Percentiles rank a stretch among this genome's conserved stretches.
Conservation (phyloP, 2,888 invertebrate species). For the Drosophila anomalata region DNA sequence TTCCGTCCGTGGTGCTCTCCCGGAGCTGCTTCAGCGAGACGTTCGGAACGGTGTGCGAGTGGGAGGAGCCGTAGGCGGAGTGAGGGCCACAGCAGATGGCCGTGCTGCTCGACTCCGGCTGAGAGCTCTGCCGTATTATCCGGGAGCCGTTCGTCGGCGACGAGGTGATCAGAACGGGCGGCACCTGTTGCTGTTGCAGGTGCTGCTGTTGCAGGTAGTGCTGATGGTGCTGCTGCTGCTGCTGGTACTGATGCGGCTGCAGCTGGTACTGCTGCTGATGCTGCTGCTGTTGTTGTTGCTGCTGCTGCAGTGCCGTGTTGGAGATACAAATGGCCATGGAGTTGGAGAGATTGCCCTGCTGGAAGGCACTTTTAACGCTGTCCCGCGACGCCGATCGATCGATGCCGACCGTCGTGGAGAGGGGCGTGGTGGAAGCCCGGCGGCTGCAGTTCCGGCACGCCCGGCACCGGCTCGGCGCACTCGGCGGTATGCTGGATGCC, state of each 20-base stretch:
- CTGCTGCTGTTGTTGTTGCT: conserved; percentile 50
- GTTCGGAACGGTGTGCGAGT: conserved; percentile 89
- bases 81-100: conserved; percentile 86
- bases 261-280: conserved; percentile 66
- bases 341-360: conserved; percentile 84
- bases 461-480: conserved; percentile 86
- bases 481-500: conserved; percentile 84
- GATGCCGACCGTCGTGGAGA: conserved; percentile 86
- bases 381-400: conserved; percentile 94
- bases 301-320: conserved; percentile 69
- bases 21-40: conserved; percentile 94
- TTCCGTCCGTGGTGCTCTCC: conserved; percentile 91
- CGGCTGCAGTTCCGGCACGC: conserved; percentile 90
- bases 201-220: conserved; percentile 68
- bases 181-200: conserved; percentile 84
- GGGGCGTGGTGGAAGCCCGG: conserved; percentile 91
- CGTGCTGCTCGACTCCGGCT: conserved; percentile 83
- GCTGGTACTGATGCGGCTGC: conserved; percentile 82
- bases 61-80: conserved; percentile 85
- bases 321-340: conserved; percentile 78
- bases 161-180: conserved; percentile 90
- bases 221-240: conserved; percentile 83
- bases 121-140: conserved; percentile 89
- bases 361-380: conserved; percentile 89
- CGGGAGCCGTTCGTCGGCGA: conserved; percentile 88